A percentile compares a stretch with the other conserved stretches of the same genome.
These are phyloP conservation scores for Ctenoplectra terminalis DNA, from an alignment of 1,140 invertebrate genomes.

Conservation along the genomic window DNA sequence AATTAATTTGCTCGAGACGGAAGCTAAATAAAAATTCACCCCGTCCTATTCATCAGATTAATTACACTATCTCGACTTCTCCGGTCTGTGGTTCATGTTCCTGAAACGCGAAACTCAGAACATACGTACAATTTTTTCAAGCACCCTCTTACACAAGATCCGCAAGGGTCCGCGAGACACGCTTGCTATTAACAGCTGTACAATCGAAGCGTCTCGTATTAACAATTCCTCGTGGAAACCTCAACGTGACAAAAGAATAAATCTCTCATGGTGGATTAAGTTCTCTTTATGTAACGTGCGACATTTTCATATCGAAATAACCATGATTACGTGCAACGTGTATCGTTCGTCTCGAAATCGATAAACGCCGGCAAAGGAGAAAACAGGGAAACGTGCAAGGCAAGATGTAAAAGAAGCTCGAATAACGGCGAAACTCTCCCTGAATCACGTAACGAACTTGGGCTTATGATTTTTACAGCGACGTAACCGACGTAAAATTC, in stretches of 20 bases:
- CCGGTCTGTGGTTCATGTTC: fast-evolving
- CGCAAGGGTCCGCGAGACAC: too few species aligned
- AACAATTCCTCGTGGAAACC: background rate
- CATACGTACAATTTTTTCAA: background rate
- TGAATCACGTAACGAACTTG: background rate
- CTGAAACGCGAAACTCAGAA: background rate
- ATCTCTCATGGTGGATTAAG: background rate
- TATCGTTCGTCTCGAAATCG: too few species aligned
- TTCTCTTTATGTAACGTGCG: background rate
- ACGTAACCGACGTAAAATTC: background rate
- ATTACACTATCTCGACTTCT: background rate
- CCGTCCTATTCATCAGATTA: too few species aligned
- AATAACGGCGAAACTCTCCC: constrained; percentile 8
- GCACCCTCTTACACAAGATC: constrained; percentile 4
- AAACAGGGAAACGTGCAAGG: background rate
- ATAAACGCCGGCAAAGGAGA: background rate
- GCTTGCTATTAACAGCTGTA: background rate
- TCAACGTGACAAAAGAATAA: background rate
- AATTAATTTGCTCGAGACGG: background rate
- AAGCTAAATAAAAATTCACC: background rate
- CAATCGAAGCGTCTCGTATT: background rate
- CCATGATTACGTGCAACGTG: background rate
- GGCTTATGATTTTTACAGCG: background rate
- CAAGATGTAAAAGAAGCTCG: background rate
- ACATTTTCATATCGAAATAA: background rate